Base-by-base conservation (phyloP, 2,113 vertebrate species). In the Mellivora capensis region DNA sequence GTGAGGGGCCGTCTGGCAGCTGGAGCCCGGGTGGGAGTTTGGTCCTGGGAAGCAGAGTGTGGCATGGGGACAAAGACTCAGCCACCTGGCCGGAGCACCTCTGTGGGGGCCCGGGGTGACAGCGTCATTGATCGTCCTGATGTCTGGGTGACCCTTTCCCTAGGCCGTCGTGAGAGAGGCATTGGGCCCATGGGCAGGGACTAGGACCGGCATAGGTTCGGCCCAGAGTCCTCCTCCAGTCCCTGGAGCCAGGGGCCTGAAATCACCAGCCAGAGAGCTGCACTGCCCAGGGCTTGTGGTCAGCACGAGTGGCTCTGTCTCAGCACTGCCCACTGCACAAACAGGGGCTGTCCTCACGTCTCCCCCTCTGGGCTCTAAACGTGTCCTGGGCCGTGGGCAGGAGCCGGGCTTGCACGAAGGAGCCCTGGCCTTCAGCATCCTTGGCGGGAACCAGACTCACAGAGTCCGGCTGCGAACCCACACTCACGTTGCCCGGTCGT, bases 31-130 rank as follows among this genome's bases (percentile, higher is more conserved):
- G 2, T 25, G 76, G 89, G 9, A 39, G 27, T 42, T 31, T 34
- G 47, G 44, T 34, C 14, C 89, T 3, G n/a, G 67, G 47, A 42
- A 54, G 61, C 4, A 6, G 89, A 47, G 18, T 0, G 18, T 14
- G 61, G 14, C 4, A 1, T 0, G 14, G 14, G 27, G 34, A 13
- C 11, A 18, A 6, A 57, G 76, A 15, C 17, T 29, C 37, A 0
- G 9, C 10, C 69, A 39, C 69, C n/a, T 79, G 37, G 42, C 59
- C 11, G 44, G 4, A 69, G n/a, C 21, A 0, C 31, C 13, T 4
- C 31, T 42, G 44, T 7, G n/a, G 39, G 37, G 61, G 77, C 37
- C 29, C 14, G 64, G 39, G 37, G 3, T 27, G 47, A 79, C 42
- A 12, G 34, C 3, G n/a, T n/a, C n/a, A n/a, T n/a, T n/a, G 72